phyloP scores from a whole-genome alignment of 2,113 vertebrate genomes.

The Xiphias gladius region DNA sequence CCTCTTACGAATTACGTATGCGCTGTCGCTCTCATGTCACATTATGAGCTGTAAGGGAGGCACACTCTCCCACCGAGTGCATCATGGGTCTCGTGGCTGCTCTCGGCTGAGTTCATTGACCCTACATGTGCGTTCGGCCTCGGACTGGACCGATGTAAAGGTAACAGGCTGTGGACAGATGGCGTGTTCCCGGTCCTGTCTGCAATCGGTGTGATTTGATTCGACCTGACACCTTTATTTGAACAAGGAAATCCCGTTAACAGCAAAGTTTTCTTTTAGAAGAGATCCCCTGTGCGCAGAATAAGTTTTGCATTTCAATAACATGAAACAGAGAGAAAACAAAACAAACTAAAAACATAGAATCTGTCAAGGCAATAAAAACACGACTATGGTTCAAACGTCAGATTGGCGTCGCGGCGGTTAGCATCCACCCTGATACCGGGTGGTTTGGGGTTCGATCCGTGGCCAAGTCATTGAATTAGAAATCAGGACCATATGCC shows the following conservation, averaged over 20 bases:
- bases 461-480: conserved; percentile 23
- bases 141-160: neutral
- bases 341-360: conserved; percentile 24
- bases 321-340: conserved; percentile 24
- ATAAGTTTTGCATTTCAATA: conserved; percentile 19
- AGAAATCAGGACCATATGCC: conserved; percentile 59
- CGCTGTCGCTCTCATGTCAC: conserved; percentile 12
- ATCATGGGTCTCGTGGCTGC: conserved; percentile 17
- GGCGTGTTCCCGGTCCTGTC: conserved; percentile 2
- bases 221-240: conserved; percentile 59
- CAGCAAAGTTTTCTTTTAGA: conserved; percentile 28
- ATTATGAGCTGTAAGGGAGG: conserved; percentile 63
- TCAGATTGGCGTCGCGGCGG: neutral
- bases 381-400: neutral
- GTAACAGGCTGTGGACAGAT: neutral
- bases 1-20: conserved; percentile 43
- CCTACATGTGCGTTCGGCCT: neutral
- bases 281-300: conserved; percentile 9
- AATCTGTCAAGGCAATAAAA: conserved; percentile 45
- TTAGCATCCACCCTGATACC: conserved; percentile 38
- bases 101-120: neutral
- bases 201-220: conserved; percentile 19
- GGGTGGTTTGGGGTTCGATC: conserved; percentile 34
- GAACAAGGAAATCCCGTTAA: conserved; percentile 43
- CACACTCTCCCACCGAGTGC: conserved; percentile 25